These are phyloP conservation scores for Standfussiana lucernea DNA, from an alignment of 2,888 invertebrate genomes.

Conservation along the genomic window DNA sequence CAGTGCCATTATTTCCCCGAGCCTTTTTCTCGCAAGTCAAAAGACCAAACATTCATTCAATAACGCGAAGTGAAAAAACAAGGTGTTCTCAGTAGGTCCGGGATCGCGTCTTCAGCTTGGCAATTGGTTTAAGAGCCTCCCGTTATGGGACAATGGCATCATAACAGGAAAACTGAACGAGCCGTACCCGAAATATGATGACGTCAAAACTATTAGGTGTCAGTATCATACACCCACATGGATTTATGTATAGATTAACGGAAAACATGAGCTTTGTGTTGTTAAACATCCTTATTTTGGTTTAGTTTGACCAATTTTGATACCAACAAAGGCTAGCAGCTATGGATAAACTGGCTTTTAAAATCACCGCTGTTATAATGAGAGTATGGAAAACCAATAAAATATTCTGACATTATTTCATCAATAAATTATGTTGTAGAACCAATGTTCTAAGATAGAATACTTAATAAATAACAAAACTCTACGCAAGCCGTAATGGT, in stretches of 20 bases:
- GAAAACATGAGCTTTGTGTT: slow-evolving; percentile 8
- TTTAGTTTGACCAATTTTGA: background rate
- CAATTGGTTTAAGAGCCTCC: slow-evolving; percentile 31
- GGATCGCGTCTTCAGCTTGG: slow-evolving; percentile 16
- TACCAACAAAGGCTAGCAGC: background rate
- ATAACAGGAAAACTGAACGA: slow-evolving; percentile 46
- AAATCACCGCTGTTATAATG: background rate
- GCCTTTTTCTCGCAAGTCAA: slow-evolving; percentile 31
- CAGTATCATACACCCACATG: slow-evolving; percentile 10
- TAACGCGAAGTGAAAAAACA: slow-evolving; percentile 16
- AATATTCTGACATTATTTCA: slow-evolving; percentile 1
- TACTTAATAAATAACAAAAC: slow-evolving; percentile 40
- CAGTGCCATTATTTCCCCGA: slow-evolving; percentile 22
- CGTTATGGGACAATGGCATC: slow-evolving; percentile 26
- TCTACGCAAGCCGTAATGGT: slow-evolving; percentile 49
- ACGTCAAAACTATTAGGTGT: slow-evolving; percentile 41
- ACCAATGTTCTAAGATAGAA: slow-evolving; percentile 38
- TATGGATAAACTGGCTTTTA: background rate
- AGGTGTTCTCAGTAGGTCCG: slow-evolving; percentile 29
- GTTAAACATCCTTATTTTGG: slow-evolving; percentile 12
- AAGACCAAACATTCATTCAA: slow-evolving; percentile 27
- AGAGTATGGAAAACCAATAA: background rate
- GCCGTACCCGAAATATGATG: slow-evolving; percentile 31
- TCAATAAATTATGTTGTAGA: slow-evolving; percentile 9
- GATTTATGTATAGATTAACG: slow-evolving; percentile 21